Base-by-base conservation (phyloP, 2,113 vertebrate species). In the Canis aureus region DNA sequence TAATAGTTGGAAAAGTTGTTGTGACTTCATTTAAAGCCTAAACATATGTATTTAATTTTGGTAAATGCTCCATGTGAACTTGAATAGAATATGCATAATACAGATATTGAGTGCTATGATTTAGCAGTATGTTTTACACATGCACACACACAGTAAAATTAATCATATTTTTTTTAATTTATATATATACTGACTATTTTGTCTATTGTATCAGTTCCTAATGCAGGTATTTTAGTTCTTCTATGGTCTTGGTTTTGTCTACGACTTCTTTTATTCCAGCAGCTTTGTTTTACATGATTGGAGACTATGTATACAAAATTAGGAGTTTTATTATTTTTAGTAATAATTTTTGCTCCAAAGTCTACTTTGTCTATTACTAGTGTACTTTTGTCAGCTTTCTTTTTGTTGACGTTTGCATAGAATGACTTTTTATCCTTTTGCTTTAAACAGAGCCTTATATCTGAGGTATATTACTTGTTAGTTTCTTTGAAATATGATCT, bases 251-350 rank as follows among this genome's bases (percentile, higher is more conserved):
- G 6, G n/a, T 76, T 76, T 89, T 25, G 27, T 32, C 57, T 57
- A 25, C 79, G 35, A 74, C 13, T 55, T 38, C 27, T 80, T 86
- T 64, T 43, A n/a, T 64, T 69, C 35, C 22, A 7, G 85, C 38
- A 29, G 25, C 62, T 55, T 71, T 87, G 25, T 73, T 87, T 71
- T 86, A 71, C 53, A 10, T 13, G 25, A 55, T 64, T 55, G 43
- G 9, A 87, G n/a, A 57, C 20, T 55, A 43, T 15, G 19, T 11
- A n/a, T n/a, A 55, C 27, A 53, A 73, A 64, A 62, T 51, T 80
- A 80, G 32, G n/a, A 91, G 32, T 91, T 8, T 27, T 49, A 66
- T 95, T 80, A 55, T 66, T 76, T 93, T 93, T 66, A 82, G 29
- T 76, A 76, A 91, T 59, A 38, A 22, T 82, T 62, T 82, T 92